Evolutionary conservation across 2,888 invertebrate species (phyloP).

Genomic region (Eilema griseolum): DNA sequence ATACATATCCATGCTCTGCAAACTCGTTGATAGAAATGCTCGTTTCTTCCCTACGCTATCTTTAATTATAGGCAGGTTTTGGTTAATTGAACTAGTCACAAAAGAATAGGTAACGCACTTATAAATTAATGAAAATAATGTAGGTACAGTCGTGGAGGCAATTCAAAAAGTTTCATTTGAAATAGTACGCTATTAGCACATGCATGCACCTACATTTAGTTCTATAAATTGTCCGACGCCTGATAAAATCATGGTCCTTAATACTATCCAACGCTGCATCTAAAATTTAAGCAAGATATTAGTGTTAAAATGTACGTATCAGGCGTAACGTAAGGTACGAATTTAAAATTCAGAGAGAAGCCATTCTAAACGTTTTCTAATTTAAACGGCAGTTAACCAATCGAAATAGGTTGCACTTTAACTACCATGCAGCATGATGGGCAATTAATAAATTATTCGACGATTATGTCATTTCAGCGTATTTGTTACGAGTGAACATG

Average conservation of each 20-base stretch:
- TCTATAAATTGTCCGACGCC: too few relatives aligned
- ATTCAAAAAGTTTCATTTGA: background rate
- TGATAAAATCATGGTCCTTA: background rate
- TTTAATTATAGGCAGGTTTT: background rate
- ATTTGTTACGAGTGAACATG: conserved; percentile 49
- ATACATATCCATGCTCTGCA: background rate
- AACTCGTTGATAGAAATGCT: background rate
- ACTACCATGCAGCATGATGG: conserved; percentile 44
- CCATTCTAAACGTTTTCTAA: background rate
- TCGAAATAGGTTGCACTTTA: conserved; percentile 26
- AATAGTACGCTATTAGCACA: background rate
- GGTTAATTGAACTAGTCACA: too few relatives aligned
- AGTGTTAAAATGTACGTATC: background rate
- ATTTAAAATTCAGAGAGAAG: background rate
- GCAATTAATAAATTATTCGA: conserved; percentile 59
- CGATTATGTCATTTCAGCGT: conserved; percentile 62
- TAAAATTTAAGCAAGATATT: background rate
- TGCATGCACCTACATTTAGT: too few relatives aligned
- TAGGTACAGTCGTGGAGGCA: background rate
- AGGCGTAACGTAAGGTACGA: background rate
- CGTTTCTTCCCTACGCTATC: background rate
- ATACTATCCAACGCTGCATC: background rate
- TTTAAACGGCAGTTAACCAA: conserved; percentile 9
- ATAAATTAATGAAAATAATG: background rate
- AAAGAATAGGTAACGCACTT: too few relatives aligned